phyloP scores from a whole-genome alignment of 2,113 vertebrate species.

The Thymallus thymallus region DNA sequence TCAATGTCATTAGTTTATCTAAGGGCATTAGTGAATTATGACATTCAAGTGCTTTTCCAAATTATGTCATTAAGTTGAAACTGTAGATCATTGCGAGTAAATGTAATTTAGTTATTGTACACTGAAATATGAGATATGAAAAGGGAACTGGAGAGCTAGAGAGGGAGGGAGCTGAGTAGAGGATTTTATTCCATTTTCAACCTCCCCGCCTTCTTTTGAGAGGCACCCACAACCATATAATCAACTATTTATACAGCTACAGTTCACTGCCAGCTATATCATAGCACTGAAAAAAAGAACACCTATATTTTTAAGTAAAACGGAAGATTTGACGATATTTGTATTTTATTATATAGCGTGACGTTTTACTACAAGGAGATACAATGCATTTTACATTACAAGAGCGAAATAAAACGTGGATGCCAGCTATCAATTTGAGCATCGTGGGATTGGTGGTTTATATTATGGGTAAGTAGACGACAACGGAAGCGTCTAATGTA shows the following conservation, averaged over 20 bases:
- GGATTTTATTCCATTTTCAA: not conserved
- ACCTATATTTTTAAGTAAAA: slow-evolving; percentile 10
- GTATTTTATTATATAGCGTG: not conserved
- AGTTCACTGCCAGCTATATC: slow-evolving; percentile 35
- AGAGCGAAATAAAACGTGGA: slow-evolving; percentile 17
- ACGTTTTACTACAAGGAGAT: slow-evolving; percentile 8
- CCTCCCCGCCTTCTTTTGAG: slow-evolving; percentile 4
- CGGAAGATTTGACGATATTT: not conserved
- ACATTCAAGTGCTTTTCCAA: too few species aligned
- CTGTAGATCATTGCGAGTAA: not conserved
- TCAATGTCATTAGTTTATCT: too few species aligned
- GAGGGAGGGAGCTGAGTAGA: not conserved
- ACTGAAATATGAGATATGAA: not conserved
- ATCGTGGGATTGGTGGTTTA: slow-evolving; percentile 25
- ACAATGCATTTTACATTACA: slow-evolving; percentile 20
- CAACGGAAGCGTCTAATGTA: not conserved
- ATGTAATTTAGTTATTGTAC: not conserved
- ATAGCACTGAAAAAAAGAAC: slow-evolving; percentile 20
- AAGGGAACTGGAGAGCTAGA: not conserved
- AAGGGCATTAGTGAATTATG: too few species aligned
- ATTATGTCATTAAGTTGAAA: not conserved
- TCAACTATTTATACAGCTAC: slow-evolving; percentile 22
- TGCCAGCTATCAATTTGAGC: slow-evolving; percentile 8
- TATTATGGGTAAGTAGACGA: slow-evolving; percentile 27
- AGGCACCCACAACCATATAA: slow-evolving; percentile 20